Percentiles rank a stretch among this genome's conserved stretches.
Conservation (phyloP, 2,113 vertebrate species). For the Hemichromis elongatus region DNA sequence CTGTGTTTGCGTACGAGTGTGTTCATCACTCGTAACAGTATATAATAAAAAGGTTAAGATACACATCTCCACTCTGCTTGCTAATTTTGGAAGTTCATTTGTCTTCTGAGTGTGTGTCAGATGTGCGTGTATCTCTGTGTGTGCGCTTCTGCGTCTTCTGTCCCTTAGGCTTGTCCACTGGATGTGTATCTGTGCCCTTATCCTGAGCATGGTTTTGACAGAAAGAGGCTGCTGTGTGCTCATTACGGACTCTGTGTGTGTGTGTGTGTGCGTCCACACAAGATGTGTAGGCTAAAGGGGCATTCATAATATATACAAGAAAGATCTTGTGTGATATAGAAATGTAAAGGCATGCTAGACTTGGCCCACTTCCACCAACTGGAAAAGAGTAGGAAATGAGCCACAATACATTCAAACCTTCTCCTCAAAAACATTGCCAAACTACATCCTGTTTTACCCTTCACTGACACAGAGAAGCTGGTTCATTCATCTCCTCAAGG, state of each 20-base stretch:
- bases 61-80: background rate
- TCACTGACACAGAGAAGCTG: background rate
- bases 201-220: conserved; percentile 31
- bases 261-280: background rate
- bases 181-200: conserved; percentile 14
- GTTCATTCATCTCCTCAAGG: background rate
- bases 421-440: background rate
- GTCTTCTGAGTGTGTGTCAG: conserved; percentile 2
- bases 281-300: background rate
- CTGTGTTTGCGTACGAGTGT: too few species aligned
- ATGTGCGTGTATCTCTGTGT: background rate
- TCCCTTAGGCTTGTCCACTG: conserved; percentile 17
- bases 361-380: too few species aligned
- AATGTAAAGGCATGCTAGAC: background rate
- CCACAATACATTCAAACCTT: background rate
- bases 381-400: background rate
- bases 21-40: too few species aligned
- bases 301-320: background rate
- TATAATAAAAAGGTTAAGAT: background rate
- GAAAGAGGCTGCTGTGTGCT: conserved; percentile 53
- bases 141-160: conserved; percentile 1
- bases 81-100: conserved; percentile 22
- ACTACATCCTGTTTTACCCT: background rate
- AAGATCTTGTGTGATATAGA: background rate
- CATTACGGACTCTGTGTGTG: conserved; percentile 19